phyloP scores from a whole-genome alignment of 2,113 vertebrate species.

The Sturnus vulgaris region DNA sequence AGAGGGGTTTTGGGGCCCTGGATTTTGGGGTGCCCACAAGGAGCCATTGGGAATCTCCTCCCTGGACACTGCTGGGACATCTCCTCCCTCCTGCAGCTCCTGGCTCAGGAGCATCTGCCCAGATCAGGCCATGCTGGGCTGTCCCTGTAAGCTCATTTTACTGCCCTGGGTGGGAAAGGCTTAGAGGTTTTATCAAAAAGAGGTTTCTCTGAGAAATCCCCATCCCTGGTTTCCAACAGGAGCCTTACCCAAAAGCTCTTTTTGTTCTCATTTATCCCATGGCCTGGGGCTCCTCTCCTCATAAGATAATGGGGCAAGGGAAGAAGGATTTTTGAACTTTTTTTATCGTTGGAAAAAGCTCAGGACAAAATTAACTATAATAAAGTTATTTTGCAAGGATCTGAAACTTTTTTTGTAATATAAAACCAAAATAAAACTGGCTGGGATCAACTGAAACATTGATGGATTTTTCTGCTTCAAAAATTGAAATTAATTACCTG shows the following conservation, averaged over 20 bases:
- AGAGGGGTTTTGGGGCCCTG: accelerated
- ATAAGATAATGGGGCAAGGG: not conserved
- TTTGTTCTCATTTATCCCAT: not conserved
- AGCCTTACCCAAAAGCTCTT: not conserved
- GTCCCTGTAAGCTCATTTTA: not conserved
- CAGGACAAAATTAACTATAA: not conserved
- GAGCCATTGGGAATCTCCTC: not conserved
- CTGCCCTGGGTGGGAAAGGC: not conserved
- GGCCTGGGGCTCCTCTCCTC: not conserved
- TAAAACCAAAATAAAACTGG: not conserved
- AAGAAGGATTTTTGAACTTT: not conserved
- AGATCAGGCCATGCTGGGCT: not conserved
- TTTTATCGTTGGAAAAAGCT: not conserved
- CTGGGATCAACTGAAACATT: not conserved
- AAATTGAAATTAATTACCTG: not conserved
- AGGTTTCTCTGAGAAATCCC: not conserved
- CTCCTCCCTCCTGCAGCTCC: not conserved
- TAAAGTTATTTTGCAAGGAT: not conserved
- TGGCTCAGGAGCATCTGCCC: not conserved
- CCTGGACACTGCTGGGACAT: not conserved
- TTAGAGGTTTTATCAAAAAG: not conserved
- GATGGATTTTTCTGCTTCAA: not conserved
- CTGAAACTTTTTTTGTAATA: not conserved
- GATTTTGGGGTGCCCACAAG: not conserved
- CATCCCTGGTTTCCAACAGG: accelerated